A percentile compares a stretch with the other conserved stretches of the same genome.
These are phyloP conservation scores for Pongo abelii DNA, from an alignment of 2,113 vertebrate genomes.

Conservation along the genomic window DNA sequence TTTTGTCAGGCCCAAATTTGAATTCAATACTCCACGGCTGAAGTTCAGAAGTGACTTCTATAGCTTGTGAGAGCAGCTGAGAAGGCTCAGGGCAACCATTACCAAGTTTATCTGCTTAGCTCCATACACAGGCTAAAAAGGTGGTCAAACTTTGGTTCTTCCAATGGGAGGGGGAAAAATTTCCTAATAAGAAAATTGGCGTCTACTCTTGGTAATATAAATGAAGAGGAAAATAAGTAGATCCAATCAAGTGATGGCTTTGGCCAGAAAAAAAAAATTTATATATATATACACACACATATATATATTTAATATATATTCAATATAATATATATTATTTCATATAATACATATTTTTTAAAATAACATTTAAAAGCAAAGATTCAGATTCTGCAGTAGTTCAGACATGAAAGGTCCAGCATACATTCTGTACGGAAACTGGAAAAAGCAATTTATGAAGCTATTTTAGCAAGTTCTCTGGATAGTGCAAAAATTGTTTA, in stretches of 20 bases:
- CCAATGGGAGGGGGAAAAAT: background rate
- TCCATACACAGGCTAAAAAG: background rate
- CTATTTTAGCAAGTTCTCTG: background rate
- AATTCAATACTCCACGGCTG: background rate
- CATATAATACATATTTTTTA: background rate
- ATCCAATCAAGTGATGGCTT: background rate
- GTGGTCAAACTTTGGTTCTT: background rate
- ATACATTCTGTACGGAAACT: background rate
- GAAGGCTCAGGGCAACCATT: background rate
- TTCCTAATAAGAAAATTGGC: background rate
- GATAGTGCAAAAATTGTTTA: background rate
- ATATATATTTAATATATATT: too few species aligned
- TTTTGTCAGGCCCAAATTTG: background rate
- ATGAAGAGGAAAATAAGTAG: background rate
- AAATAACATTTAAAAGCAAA: slow-evolving; percentile 10
- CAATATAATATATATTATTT: too few species aligned
- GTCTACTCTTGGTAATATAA: background rate
- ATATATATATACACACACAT: too few species aligned
- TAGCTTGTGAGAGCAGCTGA: background rate
- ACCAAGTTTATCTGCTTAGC: background rate
- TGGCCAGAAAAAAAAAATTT: background rate
- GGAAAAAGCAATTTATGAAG: background rate
- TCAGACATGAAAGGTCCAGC: background rate
- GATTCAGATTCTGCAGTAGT: background rate
- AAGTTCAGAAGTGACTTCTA: background rate